Evolutionary conservation across 64 coral and sea anemone species (phyloP).

Genomic region (Dendrophyllia cribrosa): DNA sequence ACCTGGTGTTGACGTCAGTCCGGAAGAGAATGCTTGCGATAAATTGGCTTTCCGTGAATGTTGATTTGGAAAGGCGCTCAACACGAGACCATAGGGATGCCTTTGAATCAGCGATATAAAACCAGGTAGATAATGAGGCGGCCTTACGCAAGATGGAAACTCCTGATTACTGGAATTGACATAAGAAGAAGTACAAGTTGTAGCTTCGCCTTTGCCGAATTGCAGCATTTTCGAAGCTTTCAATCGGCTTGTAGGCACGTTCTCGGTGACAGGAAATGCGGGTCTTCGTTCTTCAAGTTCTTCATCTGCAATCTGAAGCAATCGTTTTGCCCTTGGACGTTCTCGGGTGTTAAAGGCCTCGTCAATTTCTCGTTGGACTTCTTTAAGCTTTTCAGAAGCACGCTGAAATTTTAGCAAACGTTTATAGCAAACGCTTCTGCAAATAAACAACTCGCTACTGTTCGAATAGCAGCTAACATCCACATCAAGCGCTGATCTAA

Average conservation of each 20-base stretch:
- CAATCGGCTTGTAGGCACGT: background rate
- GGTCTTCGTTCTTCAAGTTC: background rate
- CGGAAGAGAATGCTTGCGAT: background rate
- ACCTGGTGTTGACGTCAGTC: background rate
- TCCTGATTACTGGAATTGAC: background rate
- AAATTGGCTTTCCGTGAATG: too few species aligned
- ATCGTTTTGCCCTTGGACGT: background rate
- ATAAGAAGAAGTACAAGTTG: background rate
- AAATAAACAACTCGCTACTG: too few species aligned
- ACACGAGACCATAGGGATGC: too few species aligned
- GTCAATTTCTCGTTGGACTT: background rate
- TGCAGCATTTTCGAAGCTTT: background rate
- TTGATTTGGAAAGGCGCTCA: too few species aligned
- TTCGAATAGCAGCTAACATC: too few species aligned
- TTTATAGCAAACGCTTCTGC: too few species aligned
- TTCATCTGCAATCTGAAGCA: background rate
- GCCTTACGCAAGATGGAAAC: background rate
- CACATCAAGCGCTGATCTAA: too few species aligned
- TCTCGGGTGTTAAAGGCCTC: background rate
- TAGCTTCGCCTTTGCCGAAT: background rate
- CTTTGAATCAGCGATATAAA: background rate
- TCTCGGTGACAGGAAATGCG: too few species aligned
- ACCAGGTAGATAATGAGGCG: background rate
- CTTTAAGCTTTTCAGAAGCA: background rate
- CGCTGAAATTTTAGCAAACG: too few species aligned